Evolutionary conservation across 2,113 vertebrate species (phyloP), one percentile per base, ranked within the genome.

Genomic region (Probosciger aterrimus): DNA sequence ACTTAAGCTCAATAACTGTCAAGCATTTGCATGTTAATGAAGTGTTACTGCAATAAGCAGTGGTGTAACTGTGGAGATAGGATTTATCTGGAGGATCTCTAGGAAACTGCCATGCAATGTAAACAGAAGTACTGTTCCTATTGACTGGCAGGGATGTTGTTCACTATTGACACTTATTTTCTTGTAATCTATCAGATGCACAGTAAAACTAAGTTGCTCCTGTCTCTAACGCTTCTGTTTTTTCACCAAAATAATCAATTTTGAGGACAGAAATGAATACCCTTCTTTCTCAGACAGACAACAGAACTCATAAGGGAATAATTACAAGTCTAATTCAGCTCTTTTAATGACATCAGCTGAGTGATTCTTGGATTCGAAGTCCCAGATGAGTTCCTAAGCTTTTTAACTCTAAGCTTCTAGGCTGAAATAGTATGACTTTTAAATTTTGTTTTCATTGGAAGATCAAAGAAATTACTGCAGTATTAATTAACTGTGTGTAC

Each of bases 341-440:
- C 75, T 94, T 95, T 92, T 96, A 97, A 97, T 97, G 94, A 96
- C 86, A 97, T 97, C 96, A 96, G 49, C 92, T 23, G 46, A 97
- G 76, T 14, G 76, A 92, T 90, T 96, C 88, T 84, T 88, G 86
- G 82, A 92, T 92, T 82, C 55, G 69, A 86, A 95, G 92, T 83
- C 95, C 94, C 39, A 1, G 74, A 77, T 95, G 97, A 86, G 86
- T 97, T 96, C 88, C 81, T 85, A 91, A 94, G 93, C 85, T 94
- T 96, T 98, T 96, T 95, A 96, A 92, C 82, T 93, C 23, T 63
- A 76, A 70, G 65, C 92, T 84, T 96, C 85, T 96, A 85, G 91
- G 73, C 90, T 70, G 80, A 93, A 96, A 90, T 93, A 93, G 78
- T 63, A 55, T 88, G 95, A 88, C 79, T 86, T 96, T 92, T 70